A percentile compares a stretch with the other conserved stretches of the same genome.
phyloP scores from a whole-genome alignment of 1,140 invertebrate genomes.

The Brachionus angularis region DNA sequence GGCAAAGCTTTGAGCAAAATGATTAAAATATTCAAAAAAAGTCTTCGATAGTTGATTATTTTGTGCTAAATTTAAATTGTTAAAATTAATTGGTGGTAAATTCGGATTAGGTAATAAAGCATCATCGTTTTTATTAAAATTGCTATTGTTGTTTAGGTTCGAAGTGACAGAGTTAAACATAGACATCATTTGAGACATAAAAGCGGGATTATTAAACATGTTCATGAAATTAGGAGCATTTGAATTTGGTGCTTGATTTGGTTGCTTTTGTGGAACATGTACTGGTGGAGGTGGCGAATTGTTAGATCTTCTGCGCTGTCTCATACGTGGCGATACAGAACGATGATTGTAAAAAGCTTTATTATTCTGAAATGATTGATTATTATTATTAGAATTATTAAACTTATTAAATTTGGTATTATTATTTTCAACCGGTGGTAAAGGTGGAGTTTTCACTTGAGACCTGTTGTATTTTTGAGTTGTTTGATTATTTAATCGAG shows the following conservation, averaged over 20 bases:
- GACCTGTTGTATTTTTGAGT: background rate
- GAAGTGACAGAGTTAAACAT: too few relatives aligned
- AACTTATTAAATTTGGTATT: background rate
- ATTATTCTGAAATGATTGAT: too few relatives aligned
- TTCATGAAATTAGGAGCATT: constrained; percentile 30
- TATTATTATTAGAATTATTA: background rate
- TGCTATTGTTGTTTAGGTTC: too few relatives aligned
- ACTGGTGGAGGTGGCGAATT: background rate
- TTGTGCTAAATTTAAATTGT: background rate
- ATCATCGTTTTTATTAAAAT: background rate
- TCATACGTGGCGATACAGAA: too few relatives aligned
- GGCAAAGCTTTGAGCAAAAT: constrained; percentile 8
- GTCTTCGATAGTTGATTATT: background rate
- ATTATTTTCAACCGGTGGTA: background rate
- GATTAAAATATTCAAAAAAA: constrained; percentile 24
- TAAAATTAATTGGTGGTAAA: background rate
- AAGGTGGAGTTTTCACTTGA: constrained; percentile 7
- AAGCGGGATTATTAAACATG: constrained; percentile 12
- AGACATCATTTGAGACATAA: background rate
- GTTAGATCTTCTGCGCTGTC: too few relatives aligned
- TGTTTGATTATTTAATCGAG: too few relatives aligned
- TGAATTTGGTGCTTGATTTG: background rate
- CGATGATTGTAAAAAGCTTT: too few relatives aligned
- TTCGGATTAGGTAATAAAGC: background rate
- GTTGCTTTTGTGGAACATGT: too few relatives aligned